These are phyloP conservation scores for Probosciger aterrimus DNA, from an alignment of 2,113 vertebrate genomes.

Conservation along the genomic window DNA sequence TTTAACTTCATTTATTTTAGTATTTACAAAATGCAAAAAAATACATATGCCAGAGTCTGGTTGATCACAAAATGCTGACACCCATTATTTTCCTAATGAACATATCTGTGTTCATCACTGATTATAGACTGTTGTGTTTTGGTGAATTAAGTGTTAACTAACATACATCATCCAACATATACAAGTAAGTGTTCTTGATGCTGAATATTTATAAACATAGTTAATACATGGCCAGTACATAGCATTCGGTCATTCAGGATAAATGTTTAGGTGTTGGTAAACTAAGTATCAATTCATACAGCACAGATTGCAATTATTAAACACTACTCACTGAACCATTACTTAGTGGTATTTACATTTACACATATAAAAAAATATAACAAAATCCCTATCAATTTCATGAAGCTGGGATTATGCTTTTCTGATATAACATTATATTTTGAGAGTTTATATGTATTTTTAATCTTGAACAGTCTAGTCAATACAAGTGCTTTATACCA, in stretches of 20 bases:
- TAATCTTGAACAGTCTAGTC: neutral
- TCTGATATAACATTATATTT: neutral
- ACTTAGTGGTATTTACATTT: neutral
- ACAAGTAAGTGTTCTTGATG: neutral
- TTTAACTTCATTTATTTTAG: neutral
- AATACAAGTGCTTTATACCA: neutral
- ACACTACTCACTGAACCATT: neutral
- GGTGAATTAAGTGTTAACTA: neutral
- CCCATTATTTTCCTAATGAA: neutral
- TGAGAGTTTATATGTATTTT: neutral
- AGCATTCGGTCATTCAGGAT: neutral
- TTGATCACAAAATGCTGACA: neutral
- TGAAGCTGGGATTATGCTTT: neutral
- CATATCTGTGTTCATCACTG: neutral
- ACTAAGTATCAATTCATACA: neutral
- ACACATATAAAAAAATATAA: neutral
- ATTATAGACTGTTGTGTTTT: neutral
- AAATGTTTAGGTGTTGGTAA: neutral
- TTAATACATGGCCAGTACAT: neutral
- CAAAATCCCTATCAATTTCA: neutral
- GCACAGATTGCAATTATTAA: neutral
- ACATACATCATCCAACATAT: neutral
- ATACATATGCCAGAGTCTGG: neutral
- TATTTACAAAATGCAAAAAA: neutral
- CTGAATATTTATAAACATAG: neutral